A percentile compares a stretch with the other conserved stretches of the same genome.
These are phyloP conservation scores for Syngnathus rostellatus DNA, from an alignment of 2,797 vertebrate genomes.

Conservation along the genomic window DNA sequence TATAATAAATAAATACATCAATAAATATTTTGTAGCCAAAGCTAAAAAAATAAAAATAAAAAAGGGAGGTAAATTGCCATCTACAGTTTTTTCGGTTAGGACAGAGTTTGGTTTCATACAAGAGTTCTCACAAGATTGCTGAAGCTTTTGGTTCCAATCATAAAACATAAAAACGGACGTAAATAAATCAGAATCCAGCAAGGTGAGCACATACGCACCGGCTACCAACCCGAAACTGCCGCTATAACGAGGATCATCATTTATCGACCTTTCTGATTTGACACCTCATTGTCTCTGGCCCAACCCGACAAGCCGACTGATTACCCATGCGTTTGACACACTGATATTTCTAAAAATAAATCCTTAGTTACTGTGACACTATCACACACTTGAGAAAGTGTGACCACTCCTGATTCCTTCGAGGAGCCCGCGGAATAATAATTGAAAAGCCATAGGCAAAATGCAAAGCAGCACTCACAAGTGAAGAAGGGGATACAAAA, in stretches of 20 bases:
- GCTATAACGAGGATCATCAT: conserved; percentile 26
- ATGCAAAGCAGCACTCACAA: conserved; percentile 1
- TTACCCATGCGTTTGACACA: conserved; percentile 7
- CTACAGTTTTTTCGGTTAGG: background rate
- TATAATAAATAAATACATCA: too few species aligned
- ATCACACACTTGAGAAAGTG: background rate
- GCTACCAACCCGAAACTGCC: conserved; percentile 18
- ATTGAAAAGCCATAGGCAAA: conserved; percentile 2
- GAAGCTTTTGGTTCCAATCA: background rate
- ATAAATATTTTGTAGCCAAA: background rate
- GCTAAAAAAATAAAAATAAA: too few species aligned
- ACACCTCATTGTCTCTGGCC: conserved; percentile 5
- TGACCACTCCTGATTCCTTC: background rate
- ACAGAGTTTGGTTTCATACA: background rate
- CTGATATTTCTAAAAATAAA: background rate
- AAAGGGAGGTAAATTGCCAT: background rate
- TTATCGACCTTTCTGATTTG: conserved; percentile 19
- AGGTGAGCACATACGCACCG: conserved; percentile 30
- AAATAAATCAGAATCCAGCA: conserved; percentile 33
- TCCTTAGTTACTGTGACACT: background rate
- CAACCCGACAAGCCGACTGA: conserved; percentile 4
- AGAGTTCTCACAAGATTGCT: background rate
- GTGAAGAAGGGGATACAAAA: background rate
- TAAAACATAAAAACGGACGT: conserved; percentile 19
- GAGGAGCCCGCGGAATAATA: background rate